phyloP scores from a whole-genome alignment of 2,888 invertebrate genomes.

The Sarcophaga rosellei region DNA sequence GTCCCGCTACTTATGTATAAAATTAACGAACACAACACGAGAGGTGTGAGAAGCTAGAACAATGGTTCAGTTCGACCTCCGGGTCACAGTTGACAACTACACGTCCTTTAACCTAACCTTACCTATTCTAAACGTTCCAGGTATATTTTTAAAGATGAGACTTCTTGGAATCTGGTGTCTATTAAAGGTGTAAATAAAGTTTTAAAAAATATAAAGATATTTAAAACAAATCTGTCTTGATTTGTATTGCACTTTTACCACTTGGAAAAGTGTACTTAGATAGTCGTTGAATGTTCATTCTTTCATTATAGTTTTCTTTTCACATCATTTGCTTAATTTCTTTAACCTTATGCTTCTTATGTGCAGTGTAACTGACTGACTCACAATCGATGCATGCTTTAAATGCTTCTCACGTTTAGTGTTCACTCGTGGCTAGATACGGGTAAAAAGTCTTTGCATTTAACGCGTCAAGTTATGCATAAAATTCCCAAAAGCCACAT shows the following conservation, averaged over 20 bases:
- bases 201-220: too few relatives aligned
- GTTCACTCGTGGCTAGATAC: constrained; percentile 6
- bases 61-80: too few relatives aligned
- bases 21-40: too few relatives aligned
- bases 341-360: not conserved
- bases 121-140: too few relatives aligned
- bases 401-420: constrained; percentile 56
- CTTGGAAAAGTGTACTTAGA: too few relatives aligned
- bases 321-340: not conserved
- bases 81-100: too few relatives aligned
- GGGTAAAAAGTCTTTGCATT: constrained; percentile 38
- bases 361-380: not conserved
- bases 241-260: not conserved
- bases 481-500: constrained; percentile 64
- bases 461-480: constrained; percentile 57
- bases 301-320: not conserved
- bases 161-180: too few relatives aligned
- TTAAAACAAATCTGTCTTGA: not conserved
- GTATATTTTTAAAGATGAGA: too few relatives aligned
- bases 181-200: too few relatives aligned
- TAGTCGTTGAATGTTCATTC: not conserved
- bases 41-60: too few relatives aligned
- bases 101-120: too few relatives aligned
- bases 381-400: constrained; percentile 13
- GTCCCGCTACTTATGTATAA: too few relatives aligned